These are phyloP conservation scores for Hippasteria phrygiana DNA, from an alignment of 53 echinoderm and acorn worm genomes.

Conservation along the genomic window DNA sequence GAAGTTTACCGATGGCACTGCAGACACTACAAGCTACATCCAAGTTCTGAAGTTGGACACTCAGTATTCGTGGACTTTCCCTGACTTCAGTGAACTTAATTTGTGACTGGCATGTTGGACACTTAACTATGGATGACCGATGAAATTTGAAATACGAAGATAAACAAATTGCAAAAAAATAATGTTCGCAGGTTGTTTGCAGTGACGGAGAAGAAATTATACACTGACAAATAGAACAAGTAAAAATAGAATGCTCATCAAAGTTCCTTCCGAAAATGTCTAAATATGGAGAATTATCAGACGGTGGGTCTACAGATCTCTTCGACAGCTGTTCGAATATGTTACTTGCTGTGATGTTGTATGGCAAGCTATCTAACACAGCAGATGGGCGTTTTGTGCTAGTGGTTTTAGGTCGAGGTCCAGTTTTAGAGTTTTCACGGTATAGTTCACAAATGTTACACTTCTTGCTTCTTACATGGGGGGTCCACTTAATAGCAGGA, in stretches of 20 bases:
- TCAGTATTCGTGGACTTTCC: slow-evolving; percentile 10
- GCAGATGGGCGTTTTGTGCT: neutral
- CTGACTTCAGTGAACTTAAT: neutral
- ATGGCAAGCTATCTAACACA: neutral
- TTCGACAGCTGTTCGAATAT: slow-evolving; percentile 18
- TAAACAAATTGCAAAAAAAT: slow-evolving; percentile 28
- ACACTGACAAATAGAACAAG: slow-evolving; percentile 22
- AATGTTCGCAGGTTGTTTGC: slow-evolving; percentile 29
- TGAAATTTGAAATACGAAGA: slow-evolving; percentile 12
- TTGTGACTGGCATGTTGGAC: neutral
- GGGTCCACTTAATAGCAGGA: slow-evolving; percentile 26
- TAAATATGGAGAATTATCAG: neutral
- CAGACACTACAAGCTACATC: slow-evolving; percentile 20
- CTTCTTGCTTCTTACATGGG: slow-evolving; percentile 16
- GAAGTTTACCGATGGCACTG: neutral
- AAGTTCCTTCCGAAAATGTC: neutral
- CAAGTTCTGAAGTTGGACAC: slow-evolving; percentile 15
- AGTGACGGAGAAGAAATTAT: neutral
- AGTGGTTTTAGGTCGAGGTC: slow-evolving; percentile 21
- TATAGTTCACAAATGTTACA: slow-evolving; percentile 18
- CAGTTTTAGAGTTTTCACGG: slow-evolving; percentile 17
- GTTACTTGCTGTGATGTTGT: neutral
- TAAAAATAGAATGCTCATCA: slow-evolving; percentile 27
- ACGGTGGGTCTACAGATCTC: neutral
- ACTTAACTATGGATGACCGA: neutral